Evolutionary conservation across 1,140 invertebrate species (phyloP), one percentile per base, ranked within the genome.

Genomic region (Drosophila eugracilis): DNA sequence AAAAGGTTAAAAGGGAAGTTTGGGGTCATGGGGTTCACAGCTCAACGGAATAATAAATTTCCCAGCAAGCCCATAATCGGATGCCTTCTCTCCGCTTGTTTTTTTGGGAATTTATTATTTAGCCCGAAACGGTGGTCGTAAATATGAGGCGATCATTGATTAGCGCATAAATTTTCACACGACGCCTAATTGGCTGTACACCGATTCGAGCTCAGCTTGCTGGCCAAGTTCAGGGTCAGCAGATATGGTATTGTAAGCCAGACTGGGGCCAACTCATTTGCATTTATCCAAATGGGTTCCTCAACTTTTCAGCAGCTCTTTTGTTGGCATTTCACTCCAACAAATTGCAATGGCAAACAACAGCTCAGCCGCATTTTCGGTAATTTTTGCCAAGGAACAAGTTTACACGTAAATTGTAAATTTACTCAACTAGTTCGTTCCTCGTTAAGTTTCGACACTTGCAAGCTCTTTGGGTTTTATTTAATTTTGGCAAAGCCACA

Each of bases 111-210:
- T 67, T 39, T 45, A 48, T 69, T 69, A 53, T 67, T 57, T 34
- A 41, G 9, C 36, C 59, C 37, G 47, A 67, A 67, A 39, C 7
- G 39, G 49, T 37, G 39, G 49, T 37, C 54, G 58, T 79, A 79
- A 78, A 78, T 47, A 78, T 21, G 28, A 50, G 28, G 17, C 42
- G 48, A 55, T 49, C 67, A 81, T 83, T 81, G 78, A 81, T 80
- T 77, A 77, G 60, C 78, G 78, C 71, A 78, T 78, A 83, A 81
- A 81, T 79, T 80, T 79, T 75, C 77, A 80, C 71, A 71, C 49
- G 58, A 42, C 37, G 50, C 37, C 54, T 58, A 74, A 78, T 67
- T 67, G 60, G 63, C 63, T 21, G n/a, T 15, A 21, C 17, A 24
- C 19, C 48, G 24, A 36, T 41, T 26, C 39, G 19, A 42, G 22